These are phyloP conservation scores for Tauraco hartlaubi DNA, from an alignment of 2,797 vertebrate genomes.

Conservation along the genomic window DNA sequence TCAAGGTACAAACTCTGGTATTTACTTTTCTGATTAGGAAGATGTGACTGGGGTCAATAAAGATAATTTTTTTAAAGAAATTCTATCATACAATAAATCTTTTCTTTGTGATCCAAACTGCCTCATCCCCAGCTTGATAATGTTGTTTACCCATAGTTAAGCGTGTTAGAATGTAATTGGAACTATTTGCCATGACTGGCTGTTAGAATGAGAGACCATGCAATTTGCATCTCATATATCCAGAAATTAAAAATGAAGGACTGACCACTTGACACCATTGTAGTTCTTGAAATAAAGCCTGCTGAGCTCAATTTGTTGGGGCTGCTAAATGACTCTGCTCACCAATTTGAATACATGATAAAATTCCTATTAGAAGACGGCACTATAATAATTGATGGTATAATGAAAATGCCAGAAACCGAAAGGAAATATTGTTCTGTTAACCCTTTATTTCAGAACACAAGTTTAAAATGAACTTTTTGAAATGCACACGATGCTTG, in stretches of 20 bases:
- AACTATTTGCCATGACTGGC: conserved; percentile 60
- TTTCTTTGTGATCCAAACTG: conserved; percentile 59
- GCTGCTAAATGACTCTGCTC: conserved; percentile 67
- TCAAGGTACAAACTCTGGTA: conserved; percentile 28
- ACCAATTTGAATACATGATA: conserved; percentile 68
- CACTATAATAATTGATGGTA: conserved; percentile 52
- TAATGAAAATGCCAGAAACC: conserved; percentile 52
- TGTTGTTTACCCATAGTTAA: conserved; percentile 73
- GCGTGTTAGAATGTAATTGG: conserved; percentile 61
- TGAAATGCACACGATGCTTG: background rate
- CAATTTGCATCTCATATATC: conserved; percentile 76
- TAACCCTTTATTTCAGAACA: conserved; percentile 1
- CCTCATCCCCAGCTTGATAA: conserved; percentile 46
- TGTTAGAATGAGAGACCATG: conserved; percentile 61
- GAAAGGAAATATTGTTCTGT: conserved; percentile 18
- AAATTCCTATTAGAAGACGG: conserved; percentile 65
- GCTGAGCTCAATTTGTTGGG: conserved; percentile 75
- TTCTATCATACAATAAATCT: conserved; percentile 68
- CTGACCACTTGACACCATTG: conserved; percentile 77
- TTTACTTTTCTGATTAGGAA: conserved; percentile 75
- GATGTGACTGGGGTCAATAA: conserved; percentile 57
- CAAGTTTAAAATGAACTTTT: background rate
- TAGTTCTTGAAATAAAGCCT: conserved; percentile 76
- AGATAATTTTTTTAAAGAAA: conserved; percentile 4
- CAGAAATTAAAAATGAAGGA: conserved; percentile 79